These are phyloP conservation scores for Ceryle rudis DNA, from an alignment of 2,797 vertebrate genomes.

Conservation along the genomic window DNA sequence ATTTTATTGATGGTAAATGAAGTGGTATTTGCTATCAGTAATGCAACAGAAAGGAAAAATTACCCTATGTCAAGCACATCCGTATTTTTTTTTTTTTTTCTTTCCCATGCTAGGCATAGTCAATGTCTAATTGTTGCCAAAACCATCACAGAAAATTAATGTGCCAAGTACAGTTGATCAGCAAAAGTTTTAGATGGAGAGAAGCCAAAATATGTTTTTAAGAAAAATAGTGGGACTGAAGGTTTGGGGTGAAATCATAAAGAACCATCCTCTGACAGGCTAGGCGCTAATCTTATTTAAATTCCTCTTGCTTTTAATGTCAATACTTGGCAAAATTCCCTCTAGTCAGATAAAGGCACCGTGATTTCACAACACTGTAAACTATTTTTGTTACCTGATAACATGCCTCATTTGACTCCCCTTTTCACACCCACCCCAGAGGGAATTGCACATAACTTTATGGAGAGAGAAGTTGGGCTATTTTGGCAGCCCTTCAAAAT, in stretches of 20 bases:
- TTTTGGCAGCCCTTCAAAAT: conserved; percentile 29
- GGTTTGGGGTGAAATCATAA: conserved; percentile 35
- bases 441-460: background rate
- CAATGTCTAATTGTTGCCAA: conserved; percentile 17
- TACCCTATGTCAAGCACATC: background rate
- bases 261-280: background rate
- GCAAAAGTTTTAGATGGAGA: conserved; percentile 38
- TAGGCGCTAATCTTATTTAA: conserved; percentile 34
- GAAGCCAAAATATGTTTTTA: conserved; percentile 47
- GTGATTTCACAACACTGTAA: conserved; percentile 14
- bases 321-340: conserved; percentile 15
- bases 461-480: background rate
- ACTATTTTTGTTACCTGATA: conserved; percentile 37
- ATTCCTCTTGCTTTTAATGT: background rate
- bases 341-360: background rate
- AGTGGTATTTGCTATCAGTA: background rate
- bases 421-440: background rate
- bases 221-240: conserved; percentile 18
- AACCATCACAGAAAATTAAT: conserved; percentile 34
- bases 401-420: conserved; percentile 1
- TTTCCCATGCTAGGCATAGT: background rate
- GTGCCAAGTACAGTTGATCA: conserved; percentile 7
- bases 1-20: background rate
- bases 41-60: background rate
- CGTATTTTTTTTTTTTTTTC: background rate